Conservation (phyloP, 2,888 invertebrate species). For the Torymus auratus region DNA sequence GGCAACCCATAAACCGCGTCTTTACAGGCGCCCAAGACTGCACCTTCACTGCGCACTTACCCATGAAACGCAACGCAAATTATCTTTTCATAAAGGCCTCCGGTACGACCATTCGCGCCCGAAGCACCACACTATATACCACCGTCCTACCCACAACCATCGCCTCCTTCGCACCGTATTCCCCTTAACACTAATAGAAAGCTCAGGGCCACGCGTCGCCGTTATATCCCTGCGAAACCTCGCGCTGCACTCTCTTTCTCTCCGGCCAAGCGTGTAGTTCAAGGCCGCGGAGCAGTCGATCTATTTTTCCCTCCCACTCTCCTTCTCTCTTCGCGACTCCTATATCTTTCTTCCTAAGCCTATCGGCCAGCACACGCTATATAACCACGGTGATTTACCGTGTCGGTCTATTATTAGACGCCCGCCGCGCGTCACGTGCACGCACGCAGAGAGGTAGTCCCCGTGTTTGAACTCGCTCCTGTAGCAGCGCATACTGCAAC, state of each 20-base stretch:
- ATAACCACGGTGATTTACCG: constrained; percentile 8
- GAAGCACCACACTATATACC: too few relatives aligned
- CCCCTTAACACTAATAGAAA: constrained; percentile 16
- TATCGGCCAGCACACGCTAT: background rate
- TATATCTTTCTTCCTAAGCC: background rate
- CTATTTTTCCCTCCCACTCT: background rate
- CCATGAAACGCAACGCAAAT: background rate
- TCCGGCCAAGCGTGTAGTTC: constrained; percentile 34
- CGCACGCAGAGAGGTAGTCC: background rate
- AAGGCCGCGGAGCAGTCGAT: constrained; percentile 13
- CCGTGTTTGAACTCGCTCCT: constrained; percentile 3
- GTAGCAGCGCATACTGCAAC: background rate
- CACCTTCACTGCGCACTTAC: background rate
- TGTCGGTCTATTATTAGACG: constrained; percentile 14
- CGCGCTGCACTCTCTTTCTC: too few relatives aligned
- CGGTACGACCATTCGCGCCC: background rate
- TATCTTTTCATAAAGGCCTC: constrained; percentile 2
- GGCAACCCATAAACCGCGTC: background rate
- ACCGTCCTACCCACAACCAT: too few relatives aligned
- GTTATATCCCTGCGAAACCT: too few relatives aligned
- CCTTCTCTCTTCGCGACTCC: background rate
- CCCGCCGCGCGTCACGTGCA: background rate
- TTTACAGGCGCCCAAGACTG: background rate
- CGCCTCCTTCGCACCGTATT: too few relatives aligned
- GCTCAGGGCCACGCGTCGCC: background rate